These are phyloP conservation scores for Etia nguti DNA, from an alignment of 2,113 vertebrate genomes.

Conservation along the genomic window DNA sequence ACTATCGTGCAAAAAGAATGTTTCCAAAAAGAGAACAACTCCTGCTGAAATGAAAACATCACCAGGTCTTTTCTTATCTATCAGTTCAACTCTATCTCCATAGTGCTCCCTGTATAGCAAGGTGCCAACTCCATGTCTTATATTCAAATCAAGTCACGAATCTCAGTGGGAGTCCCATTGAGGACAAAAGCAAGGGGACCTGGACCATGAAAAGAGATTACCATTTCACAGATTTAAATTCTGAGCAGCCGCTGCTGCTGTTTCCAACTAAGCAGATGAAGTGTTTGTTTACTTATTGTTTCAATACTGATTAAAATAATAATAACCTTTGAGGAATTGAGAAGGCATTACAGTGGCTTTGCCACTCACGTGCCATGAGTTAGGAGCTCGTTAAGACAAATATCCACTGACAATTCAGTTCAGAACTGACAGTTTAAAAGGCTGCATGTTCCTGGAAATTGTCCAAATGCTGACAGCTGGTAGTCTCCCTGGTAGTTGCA, in stretches of 20 bases:
- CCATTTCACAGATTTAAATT: conserved; percentile 71
- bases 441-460: conserved; percentile 14
- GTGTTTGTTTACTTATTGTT: conserved; percentile 71
- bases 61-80: neutral
- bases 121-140: conserved; percentile 48
- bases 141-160: conserved; percentile 61
- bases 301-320: conserved; percentile 71
- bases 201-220: conserved; percentile 67
- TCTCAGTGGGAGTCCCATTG: conserved; percentile 42
- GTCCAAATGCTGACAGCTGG: conserved; percentile 23
- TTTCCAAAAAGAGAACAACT: neutral
- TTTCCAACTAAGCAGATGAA: conserved; percentile 59
- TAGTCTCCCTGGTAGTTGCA: neutral
- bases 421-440: conserved; percentile 23
- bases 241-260: conserved; percentile 36
- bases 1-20: neutral
- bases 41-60: neutral
- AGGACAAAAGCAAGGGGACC: conserved; percentile 60
- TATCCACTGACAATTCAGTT: conserved; percentile 15
- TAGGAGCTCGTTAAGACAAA: conserved; percentile 48
- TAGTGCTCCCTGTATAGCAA: conserved; percentile 2
- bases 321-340: conserved; percentile 34
- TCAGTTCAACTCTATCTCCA: conserved; percentile 14
- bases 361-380: conserved; percentile 15
- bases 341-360: conserved; percentile 27